Evolutionary conservation across 2,113 vertebrate genomes (phyloP), one percentile per base, ranked within the genome.

Genomic region (Oenanthe melanoleuca): DNA sequence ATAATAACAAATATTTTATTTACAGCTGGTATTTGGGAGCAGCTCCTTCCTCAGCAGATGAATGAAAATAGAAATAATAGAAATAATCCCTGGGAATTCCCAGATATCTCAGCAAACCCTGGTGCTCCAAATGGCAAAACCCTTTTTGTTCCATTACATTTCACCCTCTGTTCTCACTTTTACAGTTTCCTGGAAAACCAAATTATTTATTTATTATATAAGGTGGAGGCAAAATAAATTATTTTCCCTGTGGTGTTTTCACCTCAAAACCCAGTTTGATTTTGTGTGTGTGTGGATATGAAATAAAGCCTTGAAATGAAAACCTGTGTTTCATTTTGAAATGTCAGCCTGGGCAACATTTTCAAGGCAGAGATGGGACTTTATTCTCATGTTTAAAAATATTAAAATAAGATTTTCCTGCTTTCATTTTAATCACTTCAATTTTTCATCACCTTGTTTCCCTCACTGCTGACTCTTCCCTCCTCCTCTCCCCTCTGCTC

Each of bases 271-370:
- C 19, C 31, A 31, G 78, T 77, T 80, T n/a, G 40, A 55, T 80
- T 77, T 47, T 20, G n/a, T 29, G 64, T 37, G 44, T 44, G 42
- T 17, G 37, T 53, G 45, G 56, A 47, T 70, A 50, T 59, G 86
- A 92, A 94, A 59, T 90, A 31, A 74, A 66, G 74, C 31, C 31
- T 78, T 44, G 80, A 71, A 86, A 86, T 74, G 38, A 90, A 95
- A 95, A 89, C 61, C n/a, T n/a, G 80, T 33, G 71, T 93, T 93
- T 94, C 72, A 91, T 95, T 95, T 94, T 75, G 64, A 93, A 93
- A 86, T 47, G 82, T 65, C 50, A 93, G 67, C 25, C 66, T 60
- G 74, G 44, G 81, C 70, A 80, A 31, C 23, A 13, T 19, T 79
- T 86, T 65, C 67, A 59, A 6, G 37, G 34, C 74, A 29, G 77